These are phyloP conservation scores for Andricus quercusramuli DNA, from an alignment of 2,888 invertebrate genomes.

Conservation along the genomic window DNA sequence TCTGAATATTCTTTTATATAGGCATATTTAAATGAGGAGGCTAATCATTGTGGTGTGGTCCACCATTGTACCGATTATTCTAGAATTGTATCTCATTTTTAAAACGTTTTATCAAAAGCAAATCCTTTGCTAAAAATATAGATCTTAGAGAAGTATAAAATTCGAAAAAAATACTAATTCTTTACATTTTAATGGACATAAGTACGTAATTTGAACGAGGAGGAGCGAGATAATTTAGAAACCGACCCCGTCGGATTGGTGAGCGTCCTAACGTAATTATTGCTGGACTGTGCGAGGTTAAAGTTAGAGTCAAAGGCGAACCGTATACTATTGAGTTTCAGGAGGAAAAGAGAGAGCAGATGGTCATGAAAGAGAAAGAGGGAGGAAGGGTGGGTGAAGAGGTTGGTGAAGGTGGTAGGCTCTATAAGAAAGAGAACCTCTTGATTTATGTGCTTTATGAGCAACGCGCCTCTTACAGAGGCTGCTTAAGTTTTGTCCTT, in stretches of 20 bases:
- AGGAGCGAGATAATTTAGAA: slow-evolving; percentile 65
- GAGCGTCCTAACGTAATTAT: slow-evolving; percentile 67
- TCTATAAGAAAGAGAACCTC: slow-evolving; percentile 58
- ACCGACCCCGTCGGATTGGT: slow-evolving; percentile 65
- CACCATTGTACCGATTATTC: too few relatives aligned
- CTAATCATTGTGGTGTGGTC: too few relatives aligned
- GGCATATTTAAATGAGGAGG: too few relatives aligned
- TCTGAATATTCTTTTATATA: too few relatives aligned
- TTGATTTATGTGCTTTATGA: slow-evolving; percentile 73
- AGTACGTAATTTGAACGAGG: slow-evolving; percentile 27
- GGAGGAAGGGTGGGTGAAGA: slow-evolving; percentile 37
- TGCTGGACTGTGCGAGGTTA: slow-evolving; percentile 61
- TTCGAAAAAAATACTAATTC: too few relatives aligned
- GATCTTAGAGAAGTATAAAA: too few relatives aligned
- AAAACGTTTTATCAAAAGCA: too few relatives aligned
- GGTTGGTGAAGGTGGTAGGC: slow-evolving; percentile 43
- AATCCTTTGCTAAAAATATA: too few relatives aligned
- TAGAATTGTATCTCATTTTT: too few relatives aligned
- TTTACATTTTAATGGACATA: background rate
- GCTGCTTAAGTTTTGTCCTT: slow-evolving; percentile 64
- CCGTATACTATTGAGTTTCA: slow-evolving; percentile 44
- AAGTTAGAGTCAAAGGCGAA: slow-evolving; percentile 62
- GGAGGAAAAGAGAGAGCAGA: slow-evolving; percentile 40
- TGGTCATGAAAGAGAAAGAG: slow-evolving; percentile 43
- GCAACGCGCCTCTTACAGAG: slow-evolving; percentile 60